A percentile compares a stretch with the other conserved stretches of the same genome.
phyloP scores from a whole-genome alignment of 2,113 vertebrate species.

The Salvelinus namaycush region DNA sequence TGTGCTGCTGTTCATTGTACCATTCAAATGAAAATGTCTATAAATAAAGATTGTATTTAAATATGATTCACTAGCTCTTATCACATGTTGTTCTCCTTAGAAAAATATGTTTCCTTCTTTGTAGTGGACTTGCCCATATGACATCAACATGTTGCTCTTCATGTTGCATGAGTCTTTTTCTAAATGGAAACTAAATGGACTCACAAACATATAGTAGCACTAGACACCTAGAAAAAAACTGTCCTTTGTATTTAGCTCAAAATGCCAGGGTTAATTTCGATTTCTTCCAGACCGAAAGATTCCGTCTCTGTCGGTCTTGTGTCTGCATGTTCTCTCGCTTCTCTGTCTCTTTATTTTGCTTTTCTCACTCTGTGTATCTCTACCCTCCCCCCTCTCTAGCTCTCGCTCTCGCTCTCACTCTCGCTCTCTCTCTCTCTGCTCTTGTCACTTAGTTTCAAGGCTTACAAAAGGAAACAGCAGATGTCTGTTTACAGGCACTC shows the following conservation, averaged over 20 bases:
- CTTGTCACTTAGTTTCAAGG: background rate
- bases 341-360: background rate
- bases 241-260: background rate
- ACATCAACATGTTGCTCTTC: no score
- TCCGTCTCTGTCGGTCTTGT: background rate
- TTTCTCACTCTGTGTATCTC: background rate
- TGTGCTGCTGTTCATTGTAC: constrained; percentile 74
- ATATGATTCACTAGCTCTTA: constrained; percentile 33
- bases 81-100: no score
- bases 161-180: no score
- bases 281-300: background rate
- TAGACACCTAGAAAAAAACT: background rate
- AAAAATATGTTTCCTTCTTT: background rate
- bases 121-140: no score
- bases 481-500: background rate
- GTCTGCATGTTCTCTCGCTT: background rate
- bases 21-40: constrained; percentile 66
- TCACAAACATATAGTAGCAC: background rate
- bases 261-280: background rate
- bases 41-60: constrained; percentile 71
- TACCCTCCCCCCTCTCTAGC: background rate
- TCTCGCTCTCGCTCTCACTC: constrained; percentile 1
- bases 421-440: background rate
- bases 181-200: background rate
- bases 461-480: background rate